A percentile compares a stretch with the other conserved stretches of the same genome.
Conservation (phyloP, 2,113 vertebrate species). For the Oenanthe melanoleuca region DNA sequence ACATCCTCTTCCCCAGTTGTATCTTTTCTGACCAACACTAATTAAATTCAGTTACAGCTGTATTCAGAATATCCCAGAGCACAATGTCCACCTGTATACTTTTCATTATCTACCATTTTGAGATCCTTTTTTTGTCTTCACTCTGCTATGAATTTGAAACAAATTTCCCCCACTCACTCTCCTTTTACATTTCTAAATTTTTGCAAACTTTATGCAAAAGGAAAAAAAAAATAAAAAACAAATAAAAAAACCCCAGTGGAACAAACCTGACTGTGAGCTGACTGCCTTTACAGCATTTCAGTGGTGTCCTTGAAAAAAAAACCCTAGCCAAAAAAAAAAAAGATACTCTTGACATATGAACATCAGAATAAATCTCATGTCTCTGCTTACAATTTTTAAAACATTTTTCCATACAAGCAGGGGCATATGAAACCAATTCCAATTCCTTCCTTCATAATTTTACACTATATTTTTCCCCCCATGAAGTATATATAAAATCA, state of each 20-base stretch:
- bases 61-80: not conserved
- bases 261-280: not conserved
- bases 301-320: not conserved
- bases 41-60: not conserved
- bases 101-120: not conserved
- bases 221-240: fast-evolving
- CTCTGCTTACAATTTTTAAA: not conserved
- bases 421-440: conserved; percentile 18
- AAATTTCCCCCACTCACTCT: not conserved
- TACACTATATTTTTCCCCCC: not conserved
- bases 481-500: not conserved
- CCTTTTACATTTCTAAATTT: not conserved
- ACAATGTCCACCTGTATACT: not conserved
- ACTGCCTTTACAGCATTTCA: not conserved
- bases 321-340: not conserved
- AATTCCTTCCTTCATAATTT: not conserved
- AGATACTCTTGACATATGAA: not conserved
- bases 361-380: not conserved
- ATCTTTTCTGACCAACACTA: not conserved
- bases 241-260: not conserved
- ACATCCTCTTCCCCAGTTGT: not conserved
- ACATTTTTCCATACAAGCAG: not conserved
- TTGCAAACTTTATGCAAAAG: not conserved
- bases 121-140: not conserved
- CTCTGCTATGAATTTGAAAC: not conserved